A percentile compares a stretch with the other conserved stretches of the same genome.
These are phyloP conservation scores for Pelusios castaneus DNA, from an alignment of 2,113 vertebrate genomes.

Conservation along the genomic window DNA sequence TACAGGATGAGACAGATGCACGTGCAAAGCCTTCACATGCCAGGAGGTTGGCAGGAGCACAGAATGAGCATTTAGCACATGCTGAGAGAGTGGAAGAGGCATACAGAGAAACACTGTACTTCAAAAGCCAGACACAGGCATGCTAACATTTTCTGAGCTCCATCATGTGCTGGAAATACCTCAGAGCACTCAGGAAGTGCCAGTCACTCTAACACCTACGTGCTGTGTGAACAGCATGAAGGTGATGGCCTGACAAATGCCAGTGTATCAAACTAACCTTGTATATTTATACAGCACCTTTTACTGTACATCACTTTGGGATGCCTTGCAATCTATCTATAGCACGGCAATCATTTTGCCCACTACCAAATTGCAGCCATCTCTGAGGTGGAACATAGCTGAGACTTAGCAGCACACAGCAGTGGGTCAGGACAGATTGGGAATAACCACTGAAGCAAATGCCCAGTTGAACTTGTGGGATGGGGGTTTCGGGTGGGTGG, in stretches of 20 bases:
- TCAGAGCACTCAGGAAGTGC: background rate
- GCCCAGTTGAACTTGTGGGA: background rate
- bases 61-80: background rate
- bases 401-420: background rate
- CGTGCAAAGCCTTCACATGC: background rate
- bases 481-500: too few relatives aligned
- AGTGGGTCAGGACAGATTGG: background rate
- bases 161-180: background rate
- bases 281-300: rapidly evolving
- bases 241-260: background rate
- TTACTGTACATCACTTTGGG: background rate
- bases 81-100: background rate
- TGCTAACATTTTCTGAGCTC: background rate
- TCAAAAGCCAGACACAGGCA: background rate
- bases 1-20: background rate
- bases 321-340: background rate
- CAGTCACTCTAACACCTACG: background rate
- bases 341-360: background rate
- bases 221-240: background rate
- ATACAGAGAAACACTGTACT: background rate
- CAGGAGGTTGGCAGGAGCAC: background rate
- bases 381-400: background rate
- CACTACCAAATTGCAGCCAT: background rate
- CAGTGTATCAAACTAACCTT: background rate
- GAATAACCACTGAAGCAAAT: background rate